These are phyloP conservation scores for human (Homo sapiens) DNA, from an alignment of 2,113 vertebrate genomes.

Conservation along the genomic window DNA sequence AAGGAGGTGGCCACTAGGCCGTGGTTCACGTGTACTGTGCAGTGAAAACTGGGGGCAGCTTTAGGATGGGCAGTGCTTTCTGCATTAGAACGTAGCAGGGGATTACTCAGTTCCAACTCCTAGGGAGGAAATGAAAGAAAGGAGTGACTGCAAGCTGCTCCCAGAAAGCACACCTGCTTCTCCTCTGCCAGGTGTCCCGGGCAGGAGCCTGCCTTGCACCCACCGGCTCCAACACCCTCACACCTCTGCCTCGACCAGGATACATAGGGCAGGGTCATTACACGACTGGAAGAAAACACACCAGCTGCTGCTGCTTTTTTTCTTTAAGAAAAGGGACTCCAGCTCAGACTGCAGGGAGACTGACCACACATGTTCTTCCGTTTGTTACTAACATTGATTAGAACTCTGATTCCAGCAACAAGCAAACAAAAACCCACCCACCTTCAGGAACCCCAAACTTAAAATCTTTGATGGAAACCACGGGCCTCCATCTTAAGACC, in stretches of 20 bases:
- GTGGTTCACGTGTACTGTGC: accelerated
- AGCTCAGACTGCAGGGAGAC: neutral
- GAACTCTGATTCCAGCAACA: neutral
- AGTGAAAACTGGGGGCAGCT: neutral
- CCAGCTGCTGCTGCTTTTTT: neutral
- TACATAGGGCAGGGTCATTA: no score
- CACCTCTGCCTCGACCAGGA: neutral
- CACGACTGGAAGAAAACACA: neutral
- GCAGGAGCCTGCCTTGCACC: neutral
- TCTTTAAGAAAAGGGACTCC: neutral
- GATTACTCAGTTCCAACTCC: neutral
- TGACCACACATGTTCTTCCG: neutral
- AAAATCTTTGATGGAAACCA: neutral
- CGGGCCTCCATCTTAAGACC: neutral
- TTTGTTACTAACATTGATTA: neutral
- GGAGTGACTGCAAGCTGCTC: neutral
- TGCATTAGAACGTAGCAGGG: neutral
- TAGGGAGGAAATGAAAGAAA: neutral
- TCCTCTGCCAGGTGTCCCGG: neutral
- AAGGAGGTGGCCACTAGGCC: neutral
- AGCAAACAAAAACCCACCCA: neutral
- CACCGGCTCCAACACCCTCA: neutral
- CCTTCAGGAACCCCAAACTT: neutral
- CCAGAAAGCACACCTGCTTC: neutral
- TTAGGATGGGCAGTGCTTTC: neutral